Percentiles rank a stretch among this genome's conserved stretches.
Evolutionary conservation across 2,113 vertebrate species (phyloP).

Genomic region (Dipodomys stephensi): DNA sequence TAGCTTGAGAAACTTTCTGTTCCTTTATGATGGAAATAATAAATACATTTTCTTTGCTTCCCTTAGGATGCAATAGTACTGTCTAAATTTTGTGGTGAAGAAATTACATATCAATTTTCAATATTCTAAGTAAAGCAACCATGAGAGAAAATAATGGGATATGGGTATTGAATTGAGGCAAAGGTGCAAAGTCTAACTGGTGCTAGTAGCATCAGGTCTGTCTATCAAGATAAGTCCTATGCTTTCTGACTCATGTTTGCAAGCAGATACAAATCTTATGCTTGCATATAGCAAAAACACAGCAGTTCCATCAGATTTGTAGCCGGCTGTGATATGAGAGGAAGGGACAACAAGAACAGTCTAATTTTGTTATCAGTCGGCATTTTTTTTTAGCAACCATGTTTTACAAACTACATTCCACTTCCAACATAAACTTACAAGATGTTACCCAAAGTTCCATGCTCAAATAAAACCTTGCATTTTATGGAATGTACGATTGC

Average conservation of each 20-base stretch:
- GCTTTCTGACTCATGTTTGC: neutral
- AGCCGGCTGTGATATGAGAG: neutral
- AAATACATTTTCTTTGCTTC: neutral
- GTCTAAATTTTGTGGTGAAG: neutral
- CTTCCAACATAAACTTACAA: too few relatives aligned
- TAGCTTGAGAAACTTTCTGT: neutral
- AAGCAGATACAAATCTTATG: neutral
- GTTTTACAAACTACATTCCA: neutral
- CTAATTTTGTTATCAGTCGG: neutral
- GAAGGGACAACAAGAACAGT: neutral
- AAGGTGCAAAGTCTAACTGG: neutral
- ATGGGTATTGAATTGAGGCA: neutral
- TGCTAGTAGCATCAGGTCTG: neutral
- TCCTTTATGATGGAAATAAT: neutral
- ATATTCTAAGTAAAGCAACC: neutral
- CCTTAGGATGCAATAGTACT: neutral
- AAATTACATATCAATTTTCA: neutral
- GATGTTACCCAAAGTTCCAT: neutral
- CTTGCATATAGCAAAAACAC: accelerated
- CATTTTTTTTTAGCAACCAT: neutral
- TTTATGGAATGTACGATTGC: neutral
- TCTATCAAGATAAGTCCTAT: neutral
- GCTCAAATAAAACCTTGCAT: neutral
- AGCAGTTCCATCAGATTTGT: neutral
- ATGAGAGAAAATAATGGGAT: neutral